Conservation (phyloP, 2,113 vertebrate species). For the Osmerus eperlanus region DNA sequence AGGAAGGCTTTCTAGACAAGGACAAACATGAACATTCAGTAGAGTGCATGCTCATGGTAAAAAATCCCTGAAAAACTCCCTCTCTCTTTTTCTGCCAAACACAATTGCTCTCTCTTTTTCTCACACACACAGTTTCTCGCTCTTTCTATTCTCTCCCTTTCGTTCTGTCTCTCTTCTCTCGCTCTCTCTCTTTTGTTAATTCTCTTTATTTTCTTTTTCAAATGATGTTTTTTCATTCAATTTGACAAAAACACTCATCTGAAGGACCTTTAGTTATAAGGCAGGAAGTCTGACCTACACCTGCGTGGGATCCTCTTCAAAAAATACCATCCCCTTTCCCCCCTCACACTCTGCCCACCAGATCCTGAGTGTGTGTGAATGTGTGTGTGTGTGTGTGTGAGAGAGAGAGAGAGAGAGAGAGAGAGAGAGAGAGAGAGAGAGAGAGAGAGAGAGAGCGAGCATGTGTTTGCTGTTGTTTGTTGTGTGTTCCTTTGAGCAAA, state of each 20-base stretch:
- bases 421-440: neutral
- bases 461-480: neutral
- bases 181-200: neutral
- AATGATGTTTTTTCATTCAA: conserved; percentile 9
- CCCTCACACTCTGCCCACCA: neutral
- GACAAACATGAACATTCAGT: too few species aligned
- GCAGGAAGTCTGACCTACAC: conserved; percentile 33
- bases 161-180: neutral
- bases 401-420: conserved; percentile 10
- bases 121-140: neutral
- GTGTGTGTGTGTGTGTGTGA: conserved; percentile 2
- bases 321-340: neutral
- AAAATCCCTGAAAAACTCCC: too few species aligned
- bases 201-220: neutral
- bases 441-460: neutral
- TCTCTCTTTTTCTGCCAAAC: too few species aligned
- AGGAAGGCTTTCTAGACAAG: too few species aligned
- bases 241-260: conserved; percentile 9
- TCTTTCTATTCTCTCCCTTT: neutral
- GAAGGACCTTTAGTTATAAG: conserved; percentile 7
- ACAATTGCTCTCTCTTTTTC: neutral
- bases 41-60: too few species aligned
- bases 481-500: too few species aligned
- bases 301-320: neutral
- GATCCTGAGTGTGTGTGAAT: neutral